Conservation (phyloP, 2,113 vertebrate genomes). For the Merops nubicus region DNA sequence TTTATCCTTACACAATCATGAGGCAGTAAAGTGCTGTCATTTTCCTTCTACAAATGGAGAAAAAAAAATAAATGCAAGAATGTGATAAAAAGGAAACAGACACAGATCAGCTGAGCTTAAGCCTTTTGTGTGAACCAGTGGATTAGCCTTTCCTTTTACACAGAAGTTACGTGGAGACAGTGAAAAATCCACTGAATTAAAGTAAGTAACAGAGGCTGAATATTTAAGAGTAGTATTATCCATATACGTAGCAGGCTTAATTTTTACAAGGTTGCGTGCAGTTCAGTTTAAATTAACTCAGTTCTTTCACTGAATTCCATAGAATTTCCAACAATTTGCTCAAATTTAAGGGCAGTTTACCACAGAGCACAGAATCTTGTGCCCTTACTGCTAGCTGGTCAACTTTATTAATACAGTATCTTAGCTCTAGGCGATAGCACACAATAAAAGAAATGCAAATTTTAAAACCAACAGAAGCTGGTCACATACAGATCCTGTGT, state of each 20-base stretch:
- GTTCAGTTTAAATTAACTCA: slow-evolving; percentile 49
- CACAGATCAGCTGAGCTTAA: slow-evolving; percentile 23
- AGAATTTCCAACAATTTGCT: slow-evolving; percentile 12
- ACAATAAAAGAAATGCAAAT: background rate
- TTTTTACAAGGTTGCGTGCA: slow-evolving; percentile 32
- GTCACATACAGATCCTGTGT: slow-evolving; percentile 2
- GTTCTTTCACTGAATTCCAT: background rate
- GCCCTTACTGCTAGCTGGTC: background rate
- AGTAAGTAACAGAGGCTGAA: slow-evolving; percentile 1
- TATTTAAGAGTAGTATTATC: slow-evolving; percentile 33
- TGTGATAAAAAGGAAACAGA: slow-evolving; percentile 12
- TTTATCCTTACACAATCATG: slow-evolving; percentile 8
- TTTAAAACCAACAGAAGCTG: background rate
- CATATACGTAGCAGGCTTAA: background rate
- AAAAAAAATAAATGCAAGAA: background rate
- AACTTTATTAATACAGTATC: background rate
- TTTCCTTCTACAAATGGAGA: background rate
- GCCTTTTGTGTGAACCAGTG: slow-evolving; percentile 47
- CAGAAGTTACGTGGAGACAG: slow-evolving; percentile 10
- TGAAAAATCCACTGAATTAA: slow-evolving; percentile 28
- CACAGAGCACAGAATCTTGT: background rate
- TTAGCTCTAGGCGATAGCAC: background rate
- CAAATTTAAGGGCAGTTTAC: slow-evolving; percentile 21
- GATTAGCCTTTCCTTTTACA: slow-evolving; percentile 26
- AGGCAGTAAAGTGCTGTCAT: slow-evolving; percentile 25